phyloP scores from a whole-genome alignment of 1,140 invertebrate species.

The Ylistrum balloti region DNA sequence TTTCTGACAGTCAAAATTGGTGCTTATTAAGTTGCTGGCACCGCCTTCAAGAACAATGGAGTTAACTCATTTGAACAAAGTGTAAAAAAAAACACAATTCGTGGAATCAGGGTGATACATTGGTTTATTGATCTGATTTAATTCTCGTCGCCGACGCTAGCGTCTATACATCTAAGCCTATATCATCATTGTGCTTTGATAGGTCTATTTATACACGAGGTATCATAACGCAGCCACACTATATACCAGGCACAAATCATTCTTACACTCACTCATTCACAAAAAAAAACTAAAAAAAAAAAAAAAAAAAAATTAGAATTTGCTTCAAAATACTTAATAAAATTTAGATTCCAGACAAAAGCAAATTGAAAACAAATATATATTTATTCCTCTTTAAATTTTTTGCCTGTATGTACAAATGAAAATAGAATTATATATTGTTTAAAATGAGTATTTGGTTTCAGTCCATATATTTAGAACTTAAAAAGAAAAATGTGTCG shows the following conservation, averaged over 20 bases:
- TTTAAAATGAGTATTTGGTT: not conserved
- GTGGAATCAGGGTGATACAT: not conserved
- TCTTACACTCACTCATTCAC: not conserved
- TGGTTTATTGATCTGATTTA: not conserved
- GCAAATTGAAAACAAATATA: not conserved
- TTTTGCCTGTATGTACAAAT: not conserved
- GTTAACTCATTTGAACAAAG: too few relatives aligned
- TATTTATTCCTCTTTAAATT: too few relatives aligned
- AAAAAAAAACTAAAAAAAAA: too few relatives aligned
- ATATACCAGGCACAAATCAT: not conserved
- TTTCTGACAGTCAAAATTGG: too few relatives aligned
- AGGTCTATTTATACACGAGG: not conserved
- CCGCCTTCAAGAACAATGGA: too few relatives aligned
- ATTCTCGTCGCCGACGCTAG: conserved; percentile 12
- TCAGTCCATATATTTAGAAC: conserved; percentile 3
- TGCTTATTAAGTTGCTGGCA: too few relatives aligned
- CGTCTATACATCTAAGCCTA: not conserved
- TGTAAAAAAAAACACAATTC: too few relatives aligned
- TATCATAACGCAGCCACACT: not conserved
- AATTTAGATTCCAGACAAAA: not conserved
- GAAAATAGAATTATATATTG: not conserved
- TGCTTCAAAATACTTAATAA: not conserved
- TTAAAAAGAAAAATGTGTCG: not conserved
- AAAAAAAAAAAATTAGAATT: not conserved
- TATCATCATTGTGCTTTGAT: not conserved